Base-by-base conservation (phyloP, 2,888 invertebrate genomes). In the Cosmia trapezina region DNA sequence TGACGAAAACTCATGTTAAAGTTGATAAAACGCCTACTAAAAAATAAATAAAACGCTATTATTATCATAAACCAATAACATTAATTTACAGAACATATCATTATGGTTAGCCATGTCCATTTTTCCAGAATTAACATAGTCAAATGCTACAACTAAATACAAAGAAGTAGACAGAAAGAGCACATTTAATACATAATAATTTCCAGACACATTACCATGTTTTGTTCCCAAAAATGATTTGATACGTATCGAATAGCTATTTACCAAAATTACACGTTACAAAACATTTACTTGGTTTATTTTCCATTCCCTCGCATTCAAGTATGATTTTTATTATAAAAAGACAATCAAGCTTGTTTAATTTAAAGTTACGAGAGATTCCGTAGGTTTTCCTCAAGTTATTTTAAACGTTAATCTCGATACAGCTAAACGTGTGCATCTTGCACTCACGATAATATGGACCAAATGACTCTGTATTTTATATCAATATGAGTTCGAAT, bases 191-290 rank as follows among this genome's bases (percentile, higher is more conserved):
- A 83, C 69, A 83, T 86, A 83, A 83, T 84, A 87, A 88, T 90
- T 90, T 87, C 76, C 82, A 86, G 82, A 78, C 84, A 88, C 78
- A 91, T 90, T 88, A 90, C 89, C 91, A 86, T 91, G 90, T 93
- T 94, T 94, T 91, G 92, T 94, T 93, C 80, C 90, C 89, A 87
- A 92, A 93, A 94, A 92, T 92, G 90, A 91, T 92, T 93, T 92
- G 94, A 94, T 94, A 93, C 93, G 92, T 94, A 95, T 96, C 95
- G 92, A 94, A 95, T 93, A 93, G 94, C 92, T 93, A 94, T 96
- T 95, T 93, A 93, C 92, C 88, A 93, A 96, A 95, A 96, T 96
- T 96, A 95, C 90, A 96, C 86, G 95, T 94, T 95, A 91, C 92
- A 90, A 78, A 92, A 91, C 91, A 89, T 92, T 92, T 89, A 91